A percentile compares a stretch with the other conserved stretches of the same genome.
These are phyloP conservation scores for Varroa destructor DNA, from an alignment of 1,140 invertebrate species.

Conservation along the genomic window DNA sequence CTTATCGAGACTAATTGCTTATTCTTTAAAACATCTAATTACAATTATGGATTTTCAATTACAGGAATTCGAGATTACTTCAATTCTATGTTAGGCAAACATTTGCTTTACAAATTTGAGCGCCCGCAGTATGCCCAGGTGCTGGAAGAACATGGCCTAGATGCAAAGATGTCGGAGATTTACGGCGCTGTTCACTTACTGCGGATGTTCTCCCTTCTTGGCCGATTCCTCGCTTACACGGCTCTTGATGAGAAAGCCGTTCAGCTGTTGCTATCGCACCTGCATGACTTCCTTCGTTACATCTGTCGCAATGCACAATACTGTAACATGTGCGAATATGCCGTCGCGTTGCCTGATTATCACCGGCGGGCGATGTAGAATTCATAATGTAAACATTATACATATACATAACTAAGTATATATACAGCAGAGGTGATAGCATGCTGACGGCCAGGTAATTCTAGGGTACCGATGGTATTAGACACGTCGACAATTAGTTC, in stretches of 20 bases:
- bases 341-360: conserved; percentile 73
- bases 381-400: too few species aligned
- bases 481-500: too few species aligned
- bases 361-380: conserved; percentile 52
- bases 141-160: conserved; percentile 53
- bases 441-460: too few species aligned
- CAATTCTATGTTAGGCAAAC: conserved; percentile 78
- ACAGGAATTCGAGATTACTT: conserved; percentile 64
- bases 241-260: conserved; percentile 73
- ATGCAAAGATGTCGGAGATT: conserved; percentile 53
- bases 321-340: conserved; percentile 72
- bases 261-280: conserved; percentile 61
- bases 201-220: conserved; percentile 63
- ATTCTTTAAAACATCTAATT: too few species aligned
- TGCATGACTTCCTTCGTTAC: conserved; percentile 61
- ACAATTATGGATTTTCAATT: neutral
- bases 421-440: too few species aligned
- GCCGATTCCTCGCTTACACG: conserved; percentile 75
- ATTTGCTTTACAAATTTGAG: conserved; percentile 89
- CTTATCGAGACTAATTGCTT: too few species aligned
- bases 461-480: too few species aligned
- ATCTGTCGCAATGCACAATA: conserved; percentile 43
- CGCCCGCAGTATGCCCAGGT: conserved; percentile 74
- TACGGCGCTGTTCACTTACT: conserved; percentile 83
- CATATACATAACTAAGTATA: too few species aligned